A percentile compares a stretch with the other conserved stretches of the same genome.
Conservation (phyloP, 2,888 invertebrate genomes). For the Muscina levida region DNA sequence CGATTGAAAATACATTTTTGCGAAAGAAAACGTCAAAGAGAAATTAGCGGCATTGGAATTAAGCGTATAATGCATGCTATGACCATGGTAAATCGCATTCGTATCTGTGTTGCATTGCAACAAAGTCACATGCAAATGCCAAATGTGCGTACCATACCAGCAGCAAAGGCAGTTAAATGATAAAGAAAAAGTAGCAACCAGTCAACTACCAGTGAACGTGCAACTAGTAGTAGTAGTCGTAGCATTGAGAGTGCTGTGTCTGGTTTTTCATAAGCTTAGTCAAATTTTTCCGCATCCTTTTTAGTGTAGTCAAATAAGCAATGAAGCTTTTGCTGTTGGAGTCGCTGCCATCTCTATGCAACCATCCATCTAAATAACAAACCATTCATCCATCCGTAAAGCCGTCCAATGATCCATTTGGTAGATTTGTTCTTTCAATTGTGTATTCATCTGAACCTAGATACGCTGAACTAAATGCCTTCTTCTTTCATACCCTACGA, state of each 20-base stretch:
- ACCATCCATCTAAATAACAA: slow-evolving; percentile 41
- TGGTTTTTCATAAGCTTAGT: not conserved
- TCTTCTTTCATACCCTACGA: slow-evolving; percentile 16
- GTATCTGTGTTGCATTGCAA: not conserved
- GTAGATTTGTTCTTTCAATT: not conserved
- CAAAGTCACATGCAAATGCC: slow-evolving; percentile 38
- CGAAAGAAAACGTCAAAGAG: slow-evolving; percentile 46
- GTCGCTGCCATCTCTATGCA: slow-evolving; percentile 26
- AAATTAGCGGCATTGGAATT: slow-evolving; percentile 59
- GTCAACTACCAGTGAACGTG: slow-evolving; percentile 10
- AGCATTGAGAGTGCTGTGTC: slow-evolving; percentile 2
- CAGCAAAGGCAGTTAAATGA: slow-evolving; percentile 20
- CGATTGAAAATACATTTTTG: not conserved
- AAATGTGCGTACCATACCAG: slow-evolving; percentile 55
- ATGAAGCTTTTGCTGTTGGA: slow-evolving; percentile 4
- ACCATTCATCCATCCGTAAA: slow-evolving; percentile 52
- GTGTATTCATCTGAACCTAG: slow-evolving; percentile 33
- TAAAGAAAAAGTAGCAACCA: slow-evolving; percentile 15
- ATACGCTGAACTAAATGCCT: slow-evolving; percentile 46
- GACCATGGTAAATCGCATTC: no score
- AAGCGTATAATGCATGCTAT: slow-evolving; percentile 42
- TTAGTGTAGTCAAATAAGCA: slow-evolving; percentile 43
- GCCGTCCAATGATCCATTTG: slow-evolving; percentile 24
- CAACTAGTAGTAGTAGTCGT: slow-evolving; percentile 50
- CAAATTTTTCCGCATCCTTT: slow-evolving; percentile 47